These are phyloP conservation scores for Cantharis rufa DNA, from an alignment of 2,888 invertebrate genomes.

Conservation along the genomic window DNA sequence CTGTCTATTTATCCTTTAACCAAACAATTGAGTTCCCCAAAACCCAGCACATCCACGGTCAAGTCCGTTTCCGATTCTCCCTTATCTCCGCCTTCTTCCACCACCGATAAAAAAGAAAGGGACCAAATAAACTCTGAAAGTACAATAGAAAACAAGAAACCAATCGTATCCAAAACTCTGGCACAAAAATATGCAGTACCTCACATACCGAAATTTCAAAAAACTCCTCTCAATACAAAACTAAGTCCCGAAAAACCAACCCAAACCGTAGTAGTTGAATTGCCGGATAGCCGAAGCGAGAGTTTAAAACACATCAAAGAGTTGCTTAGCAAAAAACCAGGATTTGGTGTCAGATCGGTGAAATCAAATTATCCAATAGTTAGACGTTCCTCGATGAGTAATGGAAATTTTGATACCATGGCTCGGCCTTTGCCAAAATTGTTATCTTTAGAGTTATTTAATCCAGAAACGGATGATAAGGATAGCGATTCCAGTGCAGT, in stretches of 20 bases:
- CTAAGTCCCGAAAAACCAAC: slow-evolving; percentile 38
- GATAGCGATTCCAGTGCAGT: slow-evolving; percentile 89
- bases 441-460: slow-evolving; percentile 81
- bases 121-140: slow-evolving; percentile 39
- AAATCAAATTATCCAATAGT: slow-evolving; percentile 71
- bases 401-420: slow-evolving; percentile 63
- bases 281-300: slow-evolving; percentile 61
- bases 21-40: slow-evolving; percentile 65
- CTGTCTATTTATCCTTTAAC: slow-evolving; percentile 61
- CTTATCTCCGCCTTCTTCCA: slow-evolving; percentile 50
- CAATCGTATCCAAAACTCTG: slow-evolving; percentile 37
- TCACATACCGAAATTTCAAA: slow-evolving; percentile 52
- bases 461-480: slow-evolving; percentile 88
- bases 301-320: slow-evolving; percentile 73
- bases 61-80: slow-evolving; percentile 36
- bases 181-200: slow-evolving; percentile 53
- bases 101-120: slow-evolving; percentile 56
- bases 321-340: slow-evolving; percentile 70
- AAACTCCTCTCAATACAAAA: slow-evolving; percentile 42
- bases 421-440: slow-evolving; percentile 74
- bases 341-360: slow-evolving; percentile 61
- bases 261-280: slow-evolving; percentile 18
- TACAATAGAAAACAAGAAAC: slow-evolving; percentile 33
- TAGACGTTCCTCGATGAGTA: slow-evolving; percentile 64
- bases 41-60: slow-evolving; percentile 52